These are phyloP conservation scores for Pseudolaguvia tuberculata DNA, from an alignment of 2,113 vertebrate genomes.

Conservation along the genomic window DNA sequence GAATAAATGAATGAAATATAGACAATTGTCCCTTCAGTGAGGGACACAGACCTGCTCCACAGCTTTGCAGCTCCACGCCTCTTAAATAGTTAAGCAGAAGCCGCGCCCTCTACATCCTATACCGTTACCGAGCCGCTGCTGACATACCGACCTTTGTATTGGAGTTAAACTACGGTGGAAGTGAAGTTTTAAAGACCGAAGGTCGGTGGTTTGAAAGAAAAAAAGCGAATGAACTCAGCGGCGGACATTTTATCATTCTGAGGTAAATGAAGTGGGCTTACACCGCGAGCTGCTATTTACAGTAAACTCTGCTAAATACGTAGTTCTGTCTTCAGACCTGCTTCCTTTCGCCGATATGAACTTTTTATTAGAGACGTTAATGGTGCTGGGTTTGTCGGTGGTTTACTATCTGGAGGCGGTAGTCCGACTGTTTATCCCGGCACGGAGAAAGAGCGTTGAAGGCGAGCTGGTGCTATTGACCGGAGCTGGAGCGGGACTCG, in stretches of 20 bases:
- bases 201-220: background rate
- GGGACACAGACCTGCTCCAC: too few relatives aligned
- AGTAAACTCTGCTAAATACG: background rate
- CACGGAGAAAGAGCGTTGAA: constrained; percentile 71
- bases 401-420: constrained; percentile 74
- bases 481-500: constrained; percentile 80
- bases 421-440: constrained; percentile 69
- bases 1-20: too few relatives aligned
- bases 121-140: constrained; percentile 31
- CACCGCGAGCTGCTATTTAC: background rate
- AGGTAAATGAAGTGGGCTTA: background rate
- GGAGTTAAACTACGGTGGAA: constrained; percentile 2
- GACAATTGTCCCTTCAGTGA: too few relatives aligned
- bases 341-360: constrained; percentile 69
- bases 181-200: constrained; percentile 7
- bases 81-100: constrained; percentile 38
- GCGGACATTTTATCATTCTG: background rate
- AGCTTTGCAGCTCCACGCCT: background rate
- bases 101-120: constrained; percentile 46
- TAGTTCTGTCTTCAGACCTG: background rate
- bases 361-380: constrained; percentile 71
- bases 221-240: background rate
- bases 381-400: constrained; percentile 60
- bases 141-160: constrained; percentile 42
- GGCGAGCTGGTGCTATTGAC: constrained; percentile 86